A percentile compares a stretch with the other conserved stretches of the same genome.
Evolutionary conservation across 2,888 invertebrate genomes (phyloP).

Genomic region (Trichacis sp.): DNA sequence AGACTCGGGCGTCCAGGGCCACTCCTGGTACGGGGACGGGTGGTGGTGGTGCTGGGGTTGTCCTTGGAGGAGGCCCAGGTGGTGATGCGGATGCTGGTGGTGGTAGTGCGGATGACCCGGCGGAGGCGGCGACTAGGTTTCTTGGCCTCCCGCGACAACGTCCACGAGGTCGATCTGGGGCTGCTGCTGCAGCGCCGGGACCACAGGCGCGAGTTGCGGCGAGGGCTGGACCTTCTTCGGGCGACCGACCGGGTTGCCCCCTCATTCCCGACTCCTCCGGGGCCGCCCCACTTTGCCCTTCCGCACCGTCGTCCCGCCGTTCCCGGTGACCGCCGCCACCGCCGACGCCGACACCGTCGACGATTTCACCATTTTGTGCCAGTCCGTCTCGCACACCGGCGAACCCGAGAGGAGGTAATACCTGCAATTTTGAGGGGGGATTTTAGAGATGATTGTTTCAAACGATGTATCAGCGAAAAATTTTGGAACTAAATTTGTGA

Average conservation of each 20-base stretch:
- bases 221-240: slow-evolving; percentile 67
- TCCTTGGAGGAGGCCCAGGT: slow-evolving; percentile 54
- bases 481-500: too few relatives aligned
- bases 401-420: slow-evolving; percentile 92
- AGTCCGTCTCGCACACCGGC: slow-evolving; percentile 95
- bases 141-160: slow-evolving; percentile 57
- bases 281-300: slow-evolving; percentile 92
- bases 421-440: slow-evolving; percentile 70
- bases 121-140: slow-evolving; percentile 67
- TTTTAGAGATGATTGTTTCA: too few relatives aligned
- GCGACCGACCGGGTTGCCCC: slow-evolving; percentile 69
- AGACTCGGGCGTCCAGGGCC: slow-evolving; percentile 61
- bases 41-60: slow-evolving; percentile 41
- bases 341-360: slow-evolving; percentile 73
- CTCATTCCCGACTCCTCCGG: slow-evolving; percentile 91
- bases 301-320: slow-evolving; percentile 76
- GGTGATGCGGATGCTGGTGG: slow-evolving; percentile 58
- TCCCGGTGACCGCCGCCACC: slow-evolving; percentile 77
- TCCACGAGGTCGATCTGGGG: slow-evolving; percentile 56
- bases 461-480: too few relatives aligned
- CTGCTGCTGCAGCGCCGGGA: slow-evolving; percentile 48
- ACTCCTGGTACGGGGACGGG: slow-evolving; percentile 54
- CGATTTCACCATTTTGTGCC: slow-evolving; percentile 89
- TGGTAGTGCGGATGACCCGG: slow-evolving; percentile 66
- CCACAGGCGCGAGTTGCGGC: slow-evolving; percentile 55